phyloP scores from a whole-genome alignment of 1,140 invertebrate genomes.

The Sycophila sp. region DNA sequence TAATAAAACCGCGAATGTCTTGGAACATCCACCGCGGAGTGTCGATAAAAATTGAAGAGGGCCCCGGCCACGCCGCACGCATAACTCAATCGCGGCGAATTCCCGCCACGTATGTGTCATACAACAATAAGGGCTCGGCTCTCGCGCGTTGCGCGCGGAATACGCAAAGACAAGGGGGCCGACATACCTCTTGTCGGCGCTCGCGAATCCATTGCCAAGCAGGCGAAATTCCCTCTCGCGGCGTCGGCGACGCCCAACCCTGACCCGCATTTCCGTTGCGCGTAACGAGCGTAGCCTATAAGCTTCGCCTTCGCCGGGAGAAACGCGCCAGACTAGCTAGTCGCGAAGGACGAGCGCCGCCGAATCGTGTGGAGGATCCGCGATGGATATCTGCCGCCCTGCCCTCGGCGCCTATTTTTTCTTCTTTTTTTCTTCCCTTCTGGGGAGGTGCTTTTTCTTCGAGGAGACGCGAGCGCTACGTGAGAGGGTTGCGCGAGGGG shows the following conservation, averaged over 20 bases:
- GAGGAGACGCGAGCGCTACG: background rate
- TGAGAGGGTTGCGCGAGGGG: background rate
- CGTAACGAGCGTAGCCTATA: background rate
- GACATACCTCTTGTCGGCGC: background rate
- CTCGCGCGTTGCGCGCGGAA: background rate
- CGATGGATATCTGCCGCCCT: constrained; percentile 43
- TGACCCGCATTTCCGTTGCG: constrained; percentile 50
- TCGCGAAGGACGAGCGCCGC: constrained; percentile 53
- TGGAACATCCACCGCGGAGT: too few species aligned
- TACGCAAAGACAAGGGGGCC: background rate
- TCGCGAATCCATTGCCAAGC: constrained; percentile 7
- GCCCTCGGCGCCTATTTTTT: too few species aligned
- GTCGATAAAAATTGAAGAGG: too few species aligned
- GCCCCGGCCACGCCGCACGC: too few species aligned
- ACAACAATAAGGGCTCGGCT: background rate
- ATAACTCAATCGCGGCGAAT: background rate
- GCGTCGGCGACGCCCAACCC: constrained; percentile 53
- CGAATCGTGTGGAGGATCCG: constrained; percentile 58
- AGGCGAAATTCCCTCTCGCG: background rate
- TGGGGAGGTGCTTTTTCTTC: background rate
- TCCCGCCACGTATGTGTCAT: background rate
- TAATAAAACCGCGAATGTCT: too few species aligned
- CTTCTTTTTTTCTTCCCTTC: background rate
- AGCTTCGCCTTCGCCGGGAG: background rate
- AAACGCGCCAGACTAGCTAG: background rate